These are phyloP conservation scores for Carpatolechia fugitivella DNA, from an alignment of 2,888 invertebrate species.

Conservation along the genomic window DNA sequence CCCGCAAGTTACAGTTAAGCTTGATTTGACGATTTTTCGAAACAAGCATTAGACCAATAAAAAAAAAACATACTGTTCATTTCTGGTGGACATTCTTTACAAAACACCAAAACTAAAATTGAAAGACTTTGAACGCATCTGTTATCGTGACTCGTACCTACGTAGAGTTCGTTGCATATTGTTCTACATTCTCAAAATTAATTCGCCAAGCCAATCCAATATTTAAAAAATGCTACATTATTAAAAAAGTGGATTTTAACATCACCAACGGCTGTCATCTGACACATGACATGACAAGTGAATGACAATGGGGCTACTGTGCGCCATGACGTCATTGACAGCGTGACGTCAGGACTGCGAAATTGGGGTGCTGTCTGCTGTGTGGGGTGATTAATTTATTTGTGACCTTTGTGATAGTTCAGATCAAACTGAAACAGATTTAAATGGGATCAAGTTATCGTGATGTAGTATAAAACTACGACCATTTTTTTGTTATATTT, in stretches of 20 bases:
- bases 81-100: too few relatives aligned
- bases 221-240: background rate
- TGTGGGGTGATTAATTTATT: slow-evolving; percentile 2
- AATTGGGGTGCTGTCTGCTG: slow-evolving; percentile 10
- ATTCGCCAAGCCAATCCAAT: background rate
- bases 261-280: slow-evolving; percentile 59
- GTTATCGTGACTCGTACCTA: too few relatives aligned
- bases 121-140: too few relatives aligned
- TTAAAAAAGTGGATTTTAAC: slow-evolving; percentile 54
- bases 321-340: slow-evolving; percentile 20
- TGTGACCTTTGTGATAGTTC: background rate
- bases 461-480: too few relatives aligned
- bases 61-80: too few relatives aligned
- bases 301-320: slow-evolving; percentile 45
- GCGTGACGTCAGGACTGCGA: slow-evolving; percentile 17
- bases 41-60: too few relatives aligned
- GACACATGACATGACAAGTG: slow-evolving; percentile 46
- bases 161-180: too few relatives aligned
- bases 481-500: too few relatives aligned
- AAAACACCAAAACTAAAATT: too few relatives aligned
- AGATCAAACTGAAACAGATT: background rate
- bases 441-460: too few relatives aligned
- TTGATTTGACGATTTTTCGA: too few relatives aligned
- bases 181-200: background rate
- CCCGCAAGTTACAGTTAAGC: too few relatives aligned